Base-by-base conservation (phyloP, 2,113 vertebrate genomes). In the Sapajus apella region DNA sequence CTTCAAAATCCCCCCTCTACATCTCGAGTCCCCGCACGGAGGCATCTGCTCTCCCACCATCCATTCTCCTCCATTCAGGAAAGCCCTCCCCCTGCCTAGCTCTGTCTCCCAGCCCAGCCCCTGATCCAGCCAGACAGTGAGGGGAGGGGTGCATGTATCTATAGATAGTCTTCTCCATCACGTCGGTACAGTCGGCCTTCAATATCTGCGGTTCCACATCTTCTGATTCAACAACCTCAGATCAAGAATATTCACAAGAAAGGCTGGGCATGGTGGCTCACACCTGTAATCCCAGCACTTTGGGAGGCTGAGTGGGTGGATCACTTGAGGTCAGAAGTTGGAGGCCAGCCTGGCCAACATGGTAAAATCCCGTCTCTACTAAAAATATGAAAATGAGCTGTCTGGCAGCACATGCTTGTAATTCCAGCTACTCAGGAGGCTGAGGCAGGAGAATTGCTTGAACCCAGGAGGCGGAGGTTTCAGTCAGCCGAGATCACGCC, bases 81-180 rank as follows among this genome's bases (percentile, higher is more conserved):
- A 50, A 61, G 40, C 58, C 20, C 6, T 2, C 47, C 50, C 14
- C 6, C 1, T 0, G 8, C 23, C 55, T 55, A 1, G 11, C 6
- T 27, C 88, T 27, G 23, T 32, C 73, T 75, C 23, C n/a, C 4
- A 20, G 2, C 37, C 68, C 16, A 16, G 9, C 16, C 32, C 47
- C 45, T 43, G 77, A 9, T 17, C 8, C 58, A 23, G 55, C n/a
- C 77, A n/a, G 64, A 8, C 5, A 0, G 1, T 2, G 56, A 13
- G 3, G 13, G 32, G 23, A 1, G 5, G 30, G 30, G 6, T 25
- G 82, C 14, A 2, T 18, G 17, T 1, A 4, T 18, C 66, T 1
- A 2, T 11, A 8, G 68, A 18, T 5, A 9, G 2, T 10, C 9
- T 55, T 75, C 56, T 20, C 12, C 0, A 0, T 45, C 30, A 14